Base-by-base conservation (phyloP, 2,113 vertebrate species). In the Oryzias curvinotus region DNA sequence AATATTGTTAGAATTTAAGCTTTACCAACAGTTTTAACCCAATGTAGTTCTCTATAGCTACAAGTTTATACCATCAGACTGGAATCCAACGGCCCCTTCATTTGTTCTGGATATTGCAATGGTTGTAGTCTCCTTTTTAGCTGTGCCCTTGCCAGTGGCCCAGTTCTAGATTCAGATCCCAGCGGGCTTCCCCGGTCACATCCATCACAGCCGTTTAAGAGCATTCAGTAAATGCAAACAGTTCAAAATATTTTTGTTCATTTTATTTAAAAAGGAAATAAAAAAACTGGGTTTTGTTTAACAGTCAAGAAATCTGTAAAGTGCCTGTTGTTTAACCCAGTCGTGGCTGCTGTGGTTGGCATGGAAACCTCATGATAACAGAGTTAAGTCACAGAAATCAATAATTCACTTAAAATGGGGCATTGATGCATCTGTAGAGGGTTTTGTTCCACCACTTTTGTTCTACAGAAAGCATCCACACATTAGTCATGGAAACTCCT, bases 121-220 rank as follows among this genome's bases (percentile, higher is more conserved):
- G 14, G 23, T 62, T 28, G n/a, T 67, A 63, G 56, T 56, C 69
- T 73, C 46, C 57, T 65, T 36, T 68, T 64, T 65, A 68, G 71
- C 51, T 42, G 14, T 81, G 62, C 53, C 77, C 57, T 77, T 74
- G 26, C 26, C 52, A 42, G 55, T 74, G 79, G 36, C 67, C 63
- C 52, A 71, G 71, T 75, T 77, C 62, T 57, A 64, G 58, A 77
- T 60, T 67, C 48, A 65, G 70, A 60, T 74, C 79, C 59, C 58
- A 71, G 30, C 56, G 44, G 66, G 57, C 30, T 56, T 66, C 43
- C n/a, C 43, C 52, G 23, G 52, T 69, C 21, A 23, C 21, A 23
- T 23, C 23, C 41, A 47, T 67, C 19, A 64, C 43, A 60, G 55
- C 30, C 57, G 43, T 63, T 21, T 62, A 64, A 48, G 18, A 70